A percentile compares a stretch with the other conserved stretches of the same genome.
Evolutionary conservation across 2,888 invertebrate species (phyloP).

Genomic region (Orchestes rusci): DNA sequence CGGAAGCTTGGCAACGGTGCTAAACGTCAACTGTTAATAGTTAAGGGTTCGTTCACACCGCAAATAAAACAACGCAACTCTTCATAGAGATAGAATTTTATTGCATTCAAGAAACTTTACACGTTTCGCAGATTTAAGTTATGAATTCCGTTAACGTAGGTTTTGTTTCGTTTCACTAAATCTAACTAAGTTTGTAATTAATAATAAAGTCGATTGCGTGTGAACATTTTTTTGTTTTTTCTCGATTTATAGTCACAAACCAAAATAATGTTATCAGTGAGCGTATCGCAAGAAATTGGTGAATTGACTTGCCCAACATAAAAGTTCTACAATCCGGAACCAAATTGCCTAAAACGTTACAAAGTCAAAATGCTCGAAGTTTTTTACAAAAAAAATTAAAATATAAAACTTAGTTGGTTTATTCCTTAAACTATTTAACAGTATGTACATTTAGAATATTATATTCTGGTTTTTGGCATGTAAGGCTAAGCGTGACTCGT

Average conservation of each 20-base stretch:
- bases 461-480: slow-evolving; percentile 30
- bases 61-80: slow-evolving; percentile 1
- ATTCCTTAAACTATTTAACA: slow-evolving; percentile 44
- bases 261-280: no score
- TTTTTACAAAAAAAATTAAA: slow-evolving; percentile 21
- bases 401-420: slow-evolving; percentile 20
- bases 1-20: no score
- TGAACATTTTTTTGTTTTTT: slow-evolving; percentile 21
- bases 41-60: no score
- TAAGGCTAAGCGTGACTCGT: slow-evolving; percentile 4
- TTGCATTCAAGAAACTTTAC: slow-evolving; percentile 49
- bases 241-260: slow-evolving; percentile 23
- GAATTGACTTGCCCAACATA: background rate
- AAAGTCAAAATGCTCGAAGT: slow-evolving; percentile 31
- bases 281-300: slow-evolving; percentile 1
- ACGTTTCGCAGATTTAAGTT: slow-evolving; percentile 40
- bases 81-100: slow-evolving; percentile 47
- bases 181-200: slow-evolving; percentile 31
- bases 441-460: slow-evolving; percentile 54
- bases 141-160: slow-evolving; percentile 37
- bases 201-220: slow-evolving; percentile 17
- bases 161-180: slow-evolving; percentile 34
- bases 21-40: no score
- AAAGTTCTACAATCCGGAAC: slow-evolving; percentile 30
- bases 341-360: slow-evolving; percentile 11